Evolutionary conservation across 1,140 invertebrate genomes (phyloP).

Genomic region (Anoplophora glabripennis): DNA sequence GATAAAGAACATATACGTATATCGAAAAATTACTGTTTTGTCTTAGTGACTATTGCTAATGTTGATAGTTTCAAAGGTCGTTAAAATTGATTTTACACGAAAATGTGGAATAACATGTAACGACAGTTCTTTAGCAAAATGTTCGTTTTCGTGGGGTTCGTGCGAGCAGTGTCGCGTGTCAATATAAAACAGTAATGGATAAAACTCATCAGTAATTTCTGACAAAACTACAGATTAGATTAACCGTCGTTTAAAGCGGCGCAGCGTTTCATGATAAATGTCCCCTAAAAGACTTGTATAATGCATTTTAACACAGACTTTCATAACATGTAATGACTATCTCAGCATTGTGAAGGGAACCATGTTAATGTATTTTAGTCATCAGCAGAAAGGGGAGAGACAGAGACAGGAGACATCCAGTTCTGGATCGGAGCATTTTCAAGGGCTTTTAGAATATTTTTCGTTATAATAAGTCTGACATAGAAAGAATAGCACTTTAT

Average conservation of each 20-base stretch:
- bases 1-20: too few relatives aligned
- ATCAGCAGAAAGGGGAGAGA: constrained; percentile 35
- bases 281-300: constrained; percentile 38
- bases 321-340: constrained; percentile 42
- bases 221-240: constrained; percentile 29
- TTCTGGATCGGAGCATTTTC: background rate
- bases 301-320: constrained; percentile 40
- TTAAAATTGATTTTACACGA: too few relatives aligned
- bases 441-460: background rate
- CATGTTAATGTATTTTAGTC: constrained; percentile 43
- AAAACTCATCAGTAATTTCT: constrained; percentile 19
- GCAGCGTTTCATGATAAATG: constrained; percentile 38
- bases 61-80: too few relatives aligned
- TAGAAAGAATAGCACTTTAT: too few relatives aligned
- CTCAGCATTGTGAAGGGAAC: constrained; percentile 37
- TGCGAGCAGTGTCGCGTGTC: constrained; percentile 12
- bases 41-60: too few relatives aligned
- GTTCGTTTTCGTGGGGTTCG: too few relatives aligned
- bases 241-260: constrained; percentile 28
- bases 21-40: too few relatives aligned
- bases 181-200: constrained; percentile 19
- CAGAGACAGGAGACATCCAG: constrained; percentile 17
- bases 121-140: background rate
- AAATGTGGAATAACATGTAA: too few relatives aligned
- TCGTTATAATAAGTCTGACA: too few relatives aligned